phyloP scores from a whole-genome alignment of 2,797 vertebrate genomes.

The Thamnophis elegans region DNA sequence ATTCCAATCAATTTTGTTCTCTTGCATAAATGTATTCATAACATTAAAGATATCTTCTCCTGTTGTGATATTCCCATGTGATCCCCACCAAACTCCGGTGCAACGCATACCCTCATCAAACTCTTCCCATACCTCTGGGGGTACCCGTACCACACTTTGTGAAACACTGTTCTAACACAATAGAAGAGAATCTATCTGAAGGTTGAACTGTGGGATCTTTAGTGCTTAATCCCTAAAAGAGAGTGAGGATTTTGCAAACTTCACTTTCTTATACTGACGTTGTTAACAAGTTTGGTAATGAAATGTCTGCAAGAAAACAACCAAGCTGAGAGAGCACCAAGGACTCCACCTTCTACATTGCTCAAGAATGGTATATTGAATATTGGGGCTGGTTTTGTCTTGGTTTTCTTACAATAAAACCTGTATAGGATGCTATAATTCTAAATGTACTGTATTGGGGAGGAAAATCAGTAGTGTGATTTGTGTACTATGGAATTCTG shows the following conservation, averaged over 20 bases:
- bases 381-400: neutral
- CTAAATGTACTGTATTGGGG: neutral
- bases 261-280: neutral
- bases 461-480: neutral
- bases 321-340: neutral
- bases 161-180: too few species aligned
- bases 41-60: too few species aligned
- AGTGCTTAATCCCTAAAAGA: neutral
- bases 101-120: too few species aligned
- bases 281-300: neutral
- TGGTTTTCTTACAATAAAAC: neutral
- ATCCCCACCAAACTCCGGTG: too few species aligned
- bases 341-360: neutral
- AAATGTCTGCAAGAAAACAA: neutral
- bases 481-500: neutral
- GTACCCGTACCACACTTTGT: too few species aligned
- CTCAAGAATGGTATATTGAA: neutral
- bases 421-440: neutral
- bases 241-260: neutral
- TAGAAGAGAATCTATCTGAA: neutral
- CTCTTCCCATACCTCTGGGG: too few species aligned
- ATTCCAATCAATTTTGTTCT: too few species aligned
- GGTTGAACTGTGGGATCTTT: neutral
- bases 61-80: too few species aligned
- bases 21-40: too few species aligned